A percentile compares a stretch with the other conserved stretches of the same genome.
Conservation (phyloP, 2,797 vertebrate species). For the Chiropotes sagulatus region DNA sequence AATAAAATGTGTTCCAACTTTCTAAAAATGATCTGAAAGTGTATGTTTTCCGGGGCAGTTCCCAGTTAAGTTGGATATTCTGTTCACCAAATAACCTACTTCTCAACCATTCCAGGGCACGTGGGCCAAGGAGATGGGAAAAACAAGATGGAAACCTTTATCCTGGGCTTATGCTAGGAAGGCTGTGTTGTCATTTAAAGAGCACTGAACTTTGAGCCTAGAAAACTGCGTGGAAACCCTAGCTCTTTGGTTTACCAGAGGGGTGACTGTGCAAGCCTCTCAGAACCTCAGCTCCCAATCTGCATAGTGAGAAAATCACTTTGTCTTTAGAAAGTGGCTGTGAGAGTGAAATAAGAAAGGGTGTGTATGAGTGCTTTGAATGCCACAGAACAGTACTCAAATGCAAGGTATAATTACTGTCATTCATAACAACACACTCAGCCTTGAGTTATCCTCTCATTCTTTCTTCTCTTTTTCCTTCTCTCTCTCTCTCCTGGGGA, state of each 20-base stretch:
- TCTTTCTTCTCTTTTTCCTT: neutral
- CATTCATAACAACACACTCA: neutral
- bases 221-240: neutral
- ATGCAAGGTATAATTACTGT: neutral
- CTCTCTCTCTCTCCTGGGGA: neutral
- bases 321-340: neutral
- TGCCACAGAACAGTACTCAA: neutral
- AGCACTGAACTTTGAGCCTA: neutral
- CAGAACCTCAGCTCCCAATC: neutral
- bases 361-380: no score
- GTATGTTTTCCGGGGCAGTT: neutral
- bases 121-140: no score
- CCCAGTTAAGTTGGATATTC: neutral
- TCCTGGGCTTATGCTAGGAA: neutral
- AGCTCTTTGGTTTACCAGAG: neutral
- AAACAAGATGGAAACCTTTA: accelerated
- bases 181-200: neutral
- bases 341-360: neutral
- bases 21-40: neutral
- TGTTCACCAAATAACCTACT: neutral
- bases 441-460: neutral
- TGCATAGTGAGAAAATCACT: neutral
- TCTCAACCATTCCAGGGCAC: neutral
- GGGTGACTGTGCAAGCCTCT: neutral
- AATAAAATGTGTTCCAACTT: neutral